These are phyloP conservation scores for Liparis tanakae DNA, from an alignment of 2,797 vertebrate species.

Conservation along the genomic window DNA sequence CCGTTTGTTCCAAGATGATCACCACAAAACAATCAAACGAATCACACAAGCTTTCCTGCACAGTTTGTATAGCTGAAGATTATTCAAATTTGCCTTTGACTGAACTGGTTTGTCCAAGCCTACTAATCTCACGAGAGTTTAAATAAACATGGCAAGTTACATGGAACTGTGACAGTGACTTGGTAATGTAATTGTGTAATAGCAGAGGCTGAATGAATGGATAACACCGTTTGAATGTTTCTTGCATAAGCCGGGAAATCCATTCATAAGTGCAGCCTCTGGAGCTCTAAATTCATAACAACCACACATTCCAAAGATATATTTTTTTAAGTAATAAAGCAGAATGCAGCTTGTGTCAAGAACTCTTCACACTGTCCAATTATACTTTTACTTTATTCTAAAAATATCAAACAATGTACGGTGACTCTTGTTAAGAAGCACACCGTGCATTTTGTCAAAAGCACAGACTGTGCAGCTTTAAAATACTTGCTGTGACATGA, in stretches of 20 bases:
- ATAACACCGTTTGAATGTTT: constrained; percentile 21
- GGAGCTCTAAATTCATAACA: not conserved
- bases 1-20: not conserved
- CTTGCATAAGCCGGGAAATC: not conserved
- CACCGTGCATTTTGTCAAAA: not conserved
- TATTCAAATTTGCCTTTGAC: not conserved
- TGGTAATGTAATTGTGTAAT: constrained; percentile 12
- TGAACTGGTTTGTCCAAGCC: not conserved
- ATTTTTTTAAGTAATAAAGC: no score
- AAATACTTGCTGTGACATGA: constrained; percentile 24
- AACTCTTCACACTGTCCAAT: not conserved
- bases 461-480: not conserved
- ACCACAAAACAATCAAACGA: not conserved
- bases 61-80: not conserved
- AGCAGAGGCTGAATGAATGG: constrained; percentile 5
- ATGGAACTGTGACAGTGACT: not conserved
- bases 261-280: not conserved
- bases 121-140: not conserved
- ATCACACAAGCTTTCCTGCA: not conserved
- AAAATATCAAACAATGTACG: not conserved
- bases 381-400: not conserved
- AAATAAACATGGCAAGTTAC: not conserved
- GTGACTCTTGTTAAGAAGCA: not conserved
- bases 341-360: not conserved
- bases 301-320: not conserved